Percentiles rank a stretch among this genome's conserved stretches.
Conservation (phyloP, 1,140 invertebrate genomes). For the Ceratitis capitata region DNA sequence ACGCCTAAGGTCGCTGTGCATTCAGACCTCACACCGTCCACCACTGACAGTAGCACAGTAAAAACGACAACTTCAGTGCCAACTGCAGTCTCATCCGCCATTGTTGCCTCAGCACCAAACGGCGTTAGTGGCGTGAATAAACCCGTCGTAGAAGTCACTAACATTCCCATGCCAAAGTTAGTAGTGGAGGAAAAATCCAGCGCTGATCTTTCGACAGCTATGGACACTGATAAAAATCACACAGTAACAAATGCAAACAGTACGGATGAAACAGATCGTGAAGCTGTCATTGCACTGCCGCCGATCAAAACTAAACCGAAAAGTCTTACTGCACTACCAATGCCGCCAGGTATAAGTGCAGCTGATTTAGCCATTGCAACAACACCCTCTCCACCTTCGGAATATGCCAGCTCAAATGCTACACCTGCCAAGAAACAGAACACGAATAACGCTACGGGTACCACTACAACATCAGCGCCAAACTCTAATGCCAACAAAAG, state of each 20-base stretch:
- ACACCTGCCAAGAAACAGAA: background rate
- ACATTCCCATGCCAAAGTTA: conserved; percentile 73
- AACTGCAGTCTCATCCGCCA: conserved; percentile 40
- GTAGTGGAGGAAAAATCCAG: conserved; percentile 35
- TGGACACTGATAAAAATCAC: background rate
- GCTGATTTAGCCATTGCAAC: conserved; percentile 69
- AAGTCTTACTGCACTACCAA: conserved; percentile 78
- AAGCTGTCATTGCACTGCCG: background rate
- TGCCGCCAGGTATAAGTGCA: conserved; percentile 85
- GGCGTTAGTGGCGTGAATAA: conserved; percentile 50
- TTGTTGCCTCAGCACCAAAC: conserved; percentile 45
- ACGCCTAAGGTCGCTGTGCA: conserved; percentile 48
- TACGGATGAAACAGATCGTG: conserved; percentile 52
- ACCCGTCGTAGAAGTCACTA: conserved; percentile 69
- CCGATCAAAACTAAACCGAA: conserved; percentile 67
- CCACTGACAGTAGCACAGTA: background rate
- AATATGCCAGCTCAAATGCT: conserved; percentile 10
- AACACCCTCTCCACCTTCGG: conserved; percentile 59
- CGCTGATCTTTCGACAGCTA: background rate
- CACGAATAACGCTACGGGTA: background rate
- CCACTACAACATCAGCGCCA: background rate
- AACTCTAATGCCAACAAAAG: conserved; percentile 68
- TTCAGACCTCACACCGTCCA: conserved; percentile 12
- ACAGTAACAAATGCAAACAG: background rate
- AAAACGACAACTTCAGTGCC: conserved; percentile 41